These are phyloP conservation scores for Leptura quadrifasciata DNA, from an alignment of 2,888 invertebrate genomes.

Conservation along the genomic window DNA sequence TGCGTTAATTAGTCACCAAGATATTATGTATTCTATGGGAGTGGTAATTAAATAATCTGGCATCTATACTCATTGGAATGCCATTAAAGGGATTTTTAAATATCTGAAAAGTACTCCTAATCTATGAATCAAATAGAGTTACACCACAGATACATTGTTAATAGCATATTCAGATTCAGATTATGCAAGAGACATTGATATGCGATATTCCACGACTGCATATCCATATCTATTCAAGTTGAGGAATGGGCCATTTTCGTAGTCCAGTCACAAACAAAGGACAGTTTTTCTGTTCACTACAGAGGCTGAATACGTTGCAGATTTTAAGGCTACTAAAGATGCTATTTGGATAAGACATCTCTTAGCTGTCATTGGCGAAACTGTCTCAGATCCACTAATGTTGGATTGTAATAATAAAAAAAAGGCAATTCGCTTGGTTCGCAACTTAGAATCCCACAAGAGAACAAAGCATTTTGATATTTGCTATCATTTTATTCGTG, in stretches of 20 bases:
- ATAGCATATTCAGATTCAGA: conserved; percentile 31
- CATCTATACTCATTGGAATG: conserved; percentile 33
- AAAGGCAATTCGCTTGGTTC: conserved; percentile 25
- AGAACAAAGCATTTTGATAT: conserved; percentile 17
- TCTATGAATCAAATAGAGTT: conserved; percentile 24
- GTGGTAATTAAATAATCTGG: conserved; percentile 36
- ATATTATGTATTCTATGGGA: conserved; percentile 37
- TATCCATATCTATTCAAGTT: conserved; percentile 54
- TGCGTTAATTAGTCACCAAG: conserved; percentile 16
- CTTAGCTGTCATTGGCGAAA: conserved; percentile 11
- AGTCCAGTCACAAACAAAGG: conserved; percentile 16
- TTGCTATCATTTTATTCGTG: background rate
- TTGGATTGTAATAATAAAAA: conserved; percentile 20
- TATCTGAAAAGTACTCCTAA: conserved; percentile 25
- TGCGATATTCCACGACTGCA: conserved; percentile 57
- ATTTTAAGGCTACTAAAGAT: conserved; percentile 26
- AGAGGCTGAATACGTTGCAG: conserved; percentile 33
- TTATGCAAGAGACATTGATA: conserved; percentile 36
- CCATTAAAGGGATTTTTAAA: conserved; percentile 27
- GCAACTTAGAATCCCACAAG: background rate
- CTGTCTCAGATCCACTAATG: background rate
- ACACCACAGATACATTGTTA: background rate
- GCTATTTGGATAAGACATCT: conserved; percentile 19
- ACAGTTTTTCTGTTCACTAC: conserved; percentile 31
- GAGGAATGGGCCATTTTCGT: conserved; percentile 51